Evolutionary conservation across 2,113 vertebrate species (phyloP), one percentile per base, ranked within the genome.

Genomic region (Mirounga angustirostris): DNA sequence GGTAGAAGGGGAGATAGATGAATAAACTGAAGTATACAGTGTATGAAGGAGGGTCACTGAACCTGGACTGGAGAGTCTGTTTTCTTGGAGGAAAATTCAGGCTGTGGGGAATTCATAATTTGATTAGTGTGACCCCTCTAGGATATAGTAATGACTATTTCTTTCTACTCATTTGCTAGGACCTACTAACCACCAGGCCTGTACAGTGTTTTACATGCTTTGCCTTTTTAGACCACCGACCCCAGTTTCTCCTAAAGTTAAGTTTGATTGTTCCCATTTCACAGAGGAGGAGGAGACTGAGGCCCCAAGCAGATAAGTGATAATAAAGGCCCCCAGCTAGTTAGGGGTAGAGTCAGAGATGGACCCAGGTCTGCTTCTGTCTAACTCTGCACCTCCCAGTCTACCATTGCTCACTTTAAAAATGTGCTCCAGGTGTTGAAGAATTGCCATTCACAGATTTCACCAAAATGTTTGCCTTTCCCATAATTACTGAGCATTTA

Each of bases 231-330:
- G 89, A 89, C 50, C 30, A 1, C 22, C n/a, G n/a, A 40, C 22
- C n/a, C 40, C 46, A 59, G 5, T 30, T 74, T 26, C 56, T 83
- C 46, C 12, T 90, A 18, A 82, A 92, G 18, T 56, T 87, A 89
- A 36, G 61, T 80, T 67, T 73, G 28, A 50, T 7, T 43, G 22
- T 63, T 36, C 61, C 16, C 36, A 81, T 36, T 86, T 78, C 50
- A 87, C 59, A 96, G 59, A 81, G 78, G 58, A 89, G 43, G 58
- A 89, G 36, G 36, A 95, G 73, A 78, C 59, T 73, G 36, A 95
- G 26, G 16, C 26, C 43, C 56, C 59, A 79, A 69, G 26, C 12
- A 52, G 26, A 3, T 33, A 88, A 79, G 30, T 1, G 65, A 63
- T 22, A 54, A 46, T 74, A 43, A 91, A 87, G 8, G 14, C 9